These are phyloP conservation scores for Schizopygopsis pylzovi DNA, from an alignment of 2,797 vertebrate species.

Conservation along the genomic window DNA sequence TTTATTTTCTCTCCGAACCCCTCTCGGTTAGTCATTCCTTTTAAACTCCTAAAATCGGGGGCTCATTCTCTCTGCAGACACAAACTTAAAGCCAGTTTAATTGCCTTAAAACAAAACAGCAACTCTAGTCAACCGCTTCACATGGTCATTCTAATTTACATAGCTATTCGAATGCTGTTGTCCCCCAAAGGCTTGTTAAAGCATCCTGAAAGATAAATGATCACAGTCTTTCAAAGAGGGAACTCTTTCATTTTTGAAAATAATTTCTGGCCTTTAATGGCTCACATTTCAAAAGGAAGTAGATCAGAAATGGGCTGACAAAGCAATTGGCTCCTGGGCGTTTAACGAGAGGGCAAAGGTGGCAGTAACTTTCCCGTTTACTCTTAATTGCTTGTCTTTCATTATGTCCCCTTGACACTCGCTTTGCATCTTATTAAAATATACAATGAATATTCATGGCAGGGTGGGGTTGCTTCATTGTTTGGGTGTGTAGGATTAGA, in stretches of 20 bases:
- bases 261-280: slow-evolving; percentile 21
- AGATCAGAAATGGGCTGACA: slow-evolving; percentile 39
- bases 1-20: background rate
- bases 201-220: slow-evolving; percentile 43
- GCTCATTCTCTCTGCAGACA: background rate
- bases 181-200: slow-evolving; percentile 38
- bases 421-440: slow-evolving; percentile 54
- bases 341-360: slow-evolving; percentile 27
- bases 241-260: slow-evolving; percentile 31
- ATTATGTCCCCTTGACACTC: slow-evolving; percentile 39
- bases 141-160: slow-evolving; percentile 45
- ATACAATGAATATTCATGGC: slow-evolving; percentile 22
- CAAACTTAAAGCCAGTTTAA: slow-evolving; percentile 34
- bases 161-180: slow-evolving; percentile 27
- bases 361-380: slow-evolving; percentile 41
- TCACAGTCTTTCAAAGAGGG: slow-evolving; percentile 40
- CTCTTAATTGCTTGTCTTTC: slow-evolving; percentile 56
- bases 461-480: slow-evolving; percentile 18
- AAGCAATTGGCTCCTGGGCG: slow-evolving; percentile 24
- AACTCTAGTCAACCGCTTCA: background rate
- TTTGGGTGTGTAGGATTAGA: background rate
- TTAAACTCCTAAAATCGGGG: slow-evolving; percentile 8
- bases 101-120: slow-evolving; percentile 19
- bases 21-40: background rate
- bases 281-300: slow-evolving; percentile 27